Percentiles rank a stretch among this genome's conserved stretches.
These are phyloP conservation scores for Philaethria dido DNA, from an alignment of 2,888 invertebrate genomes.

Conservation along the genomic window DNA sequence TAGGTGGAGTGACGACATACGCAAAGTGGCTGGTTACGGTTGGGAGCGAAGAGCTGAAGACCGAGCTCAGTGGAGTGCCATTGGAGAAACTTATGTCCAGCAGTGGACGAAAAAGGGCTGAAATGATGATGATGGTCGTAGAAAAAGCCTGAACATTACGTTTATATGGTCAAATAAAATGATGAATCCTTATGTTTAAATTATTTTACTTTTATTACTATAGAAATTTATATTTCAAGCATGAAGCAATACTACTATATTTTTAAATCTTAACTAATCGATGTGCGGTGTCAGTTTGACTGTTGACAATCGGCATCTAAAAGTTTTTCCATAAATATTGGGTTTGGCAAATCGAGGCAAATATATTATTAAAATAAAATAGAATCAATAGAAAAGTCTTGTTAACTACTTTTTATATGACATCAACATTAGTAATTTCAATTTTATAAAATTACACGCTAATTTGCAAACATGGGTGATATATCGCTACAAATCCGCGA, in stretches of 20 bases:
- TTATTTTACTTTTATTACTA: no score
- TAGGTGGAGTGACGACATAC: no score
- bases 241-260: not conserved
- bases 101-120: no score
- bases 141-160: no score
- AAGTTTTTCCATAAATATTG: not conserved
- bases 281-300: not conserved
- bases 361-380: not conserved
- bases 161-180: no score
- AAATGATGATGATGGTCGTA: no score
- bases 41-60: no score
- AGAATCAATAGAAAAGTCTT: not conserved
- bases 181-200: no score
- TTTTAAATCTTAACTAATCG: not conserved
- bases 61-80: no score
- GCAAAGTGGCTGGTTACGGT: no score
- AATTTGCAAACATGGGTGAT: conserved; percentile 51
- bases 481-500: conserved; percentile 60
- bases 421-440: not conserved
- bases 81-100: no score
- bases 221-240: no score
- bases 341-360: not conserved
- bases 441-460: not conserved
- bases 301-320: not conserved
- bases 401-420: not conserved